A percentile compares a stretch with the other conserved stretches of the same genome.
Evolutionary conservation across 2,888 invertebrate species (phyloP).

Genomic region (Lypha dubia): DNA sequence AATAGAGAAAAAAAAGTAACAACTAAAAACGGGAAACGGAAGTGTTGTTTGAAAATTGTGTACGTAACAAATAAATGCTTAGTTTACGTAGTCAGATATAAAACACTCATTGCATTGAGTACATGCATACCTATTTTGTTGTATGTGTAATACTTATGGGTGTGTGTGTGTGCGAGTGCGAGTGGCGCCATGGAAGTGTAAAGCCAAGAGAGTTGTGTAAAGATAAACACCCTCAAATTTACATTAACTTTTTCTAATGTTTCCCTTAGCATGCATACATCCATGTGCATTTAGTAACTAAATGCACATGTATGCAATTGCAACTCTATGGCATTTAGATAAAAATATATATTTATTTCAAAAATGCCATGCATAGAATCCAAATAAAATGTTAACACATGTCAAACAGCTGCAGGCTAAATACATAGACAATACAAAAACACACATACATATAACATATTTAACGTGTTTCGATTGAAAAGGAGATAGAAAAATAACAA

Average conservation of each 20-base stretch:
- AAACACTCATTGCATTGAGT: background rate
- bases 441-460: background rate
- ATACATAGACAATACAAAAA: background rate
- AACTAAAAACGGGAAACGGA: slow-evolving; percentile 66
- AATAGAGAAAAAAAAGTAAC: background rate
- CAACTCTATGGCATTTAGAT: slow-evolving; percentile 9
- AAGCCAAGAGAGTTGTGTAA: slow-evolving; percentile 40
- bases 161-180: background rate
- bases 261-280: background rate
- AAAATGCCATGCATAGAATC: slow-evolving; percentile 25
- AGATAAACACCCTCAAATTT: slow-evolving; percentile 45
- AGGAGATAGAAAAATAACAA: too few species aligned
- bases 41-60: slow-evolving; percentile 66
- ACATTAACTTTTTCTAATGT: background rate
- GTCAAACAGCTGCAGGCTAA: slow-evolving; percentile 61
- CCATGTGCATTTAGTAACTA: slow-evolving; percentile 13
- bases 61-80: slow-evolving; percentile 68
- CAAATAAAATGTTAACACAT: slow-evolving; percentile 62
- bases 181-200: slow-evolving; percentile 46
- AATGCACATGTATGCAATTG: background rate
- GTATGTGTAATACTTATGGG: background rate
- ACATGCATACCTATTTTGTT: background rate
- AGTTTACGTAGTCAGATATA: slow-evolving; percentile 43
- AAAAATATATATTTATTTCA: background rate
- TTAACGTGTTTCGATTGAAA: slow-evolving; percentile 24